These are phyloP conservation scores for Drosophila neocordata DNA, from an alignment of 1,140 invertebrate genomes.

Conservation along the genomic window DNA sequence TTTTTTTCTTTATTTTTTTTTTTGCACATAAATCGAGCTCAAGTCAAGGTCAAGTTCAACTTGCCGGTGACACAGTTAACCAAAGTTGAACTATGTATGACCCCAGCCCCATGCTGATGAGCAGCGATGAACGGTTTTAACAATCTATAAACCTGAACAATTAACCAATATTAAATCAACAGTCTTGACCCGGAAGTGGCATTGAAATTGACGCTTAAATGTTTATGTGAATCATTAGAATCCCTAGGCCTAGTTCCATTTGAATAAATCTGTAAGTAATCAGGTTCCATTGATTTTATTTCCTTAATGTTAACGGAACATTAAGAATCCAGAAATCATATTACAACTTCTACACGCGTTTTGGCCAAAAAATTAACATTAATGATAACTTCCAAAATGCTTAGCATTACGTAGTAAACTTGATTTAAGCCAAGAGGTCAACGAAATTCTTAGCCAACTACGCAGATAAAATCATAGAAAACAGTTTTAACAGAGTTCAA, in stretches of 20 bases:
- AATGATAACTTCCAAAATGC: no score
- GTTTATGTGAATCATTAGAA: conserved; percentile 49
- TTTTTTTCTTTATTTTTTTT: background rate
- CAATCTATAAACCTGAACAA: conserved; percentile 26
- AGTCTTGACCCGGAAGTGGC: conserved; percentile 67
- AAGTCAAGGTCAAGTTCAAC: conserved; percentile 73
- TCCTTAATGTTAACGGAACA: conserved; percentile 61
- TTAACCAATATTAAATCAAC: conserved; percentile 13
- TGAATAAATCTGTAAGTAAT: conserved; percentile 70
- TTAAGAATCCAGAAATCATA: conserved; percentile 6
- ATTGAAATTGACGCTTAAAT: conserved; percentile 25
- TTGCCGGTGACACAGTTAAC: conserved; percentile 74
- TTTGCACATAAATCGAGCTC: conserved; percentile 25
- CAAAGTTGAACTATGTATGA: conserved; percentile 51
- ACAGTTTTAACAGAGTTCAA: conserved; percentile 30
- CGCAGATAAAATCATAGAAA: conserved; percentile 7
- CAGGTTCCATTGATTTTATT: conserved; percentile 41
- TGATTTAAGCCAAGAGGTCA: conserved; percentile 31
- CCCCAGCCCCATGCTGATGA: conserved; percentile 50
- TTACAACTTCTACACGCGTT: no score
- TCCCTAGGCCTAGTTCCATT: conserved; percentile 47
- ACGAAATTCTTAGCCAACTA: conserved; percentile 28
- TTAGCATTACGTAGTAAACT: conserved; percentile 23
- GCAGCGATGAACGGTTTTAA: conserved; percentile 19
- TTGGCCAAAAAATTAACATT: no score